A percentile compares a stretch with the other conserved stretches of the same genome.
Conservation (phyloP, 2,113 vertebrate species). For the Elanoides forficatus region DNA sequence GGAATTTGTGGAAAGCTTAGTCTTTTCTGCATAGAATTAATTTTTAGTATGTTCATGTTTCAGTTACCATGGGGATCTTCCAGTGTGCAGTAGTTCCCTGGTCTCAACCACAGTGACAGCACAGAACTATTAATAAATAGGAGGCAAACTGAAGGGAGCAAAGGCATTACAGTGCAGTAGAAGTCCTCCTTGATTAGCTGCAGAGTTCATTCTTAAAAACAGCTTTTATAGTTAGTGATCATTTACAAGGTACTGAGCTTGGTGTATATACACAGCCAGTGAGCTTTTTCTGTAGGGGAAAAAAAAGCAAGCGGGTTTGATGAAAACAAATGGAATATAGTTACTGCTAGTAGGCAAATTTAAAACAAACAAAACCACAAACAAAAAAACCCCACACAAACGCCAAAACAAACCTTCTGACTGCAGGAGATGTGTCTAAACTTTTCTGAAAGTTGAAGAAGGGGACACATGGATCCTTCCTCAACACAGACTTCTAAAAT, state of each 20-base stretch:
- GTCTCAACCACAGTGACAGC: not conserved
- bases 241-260: not conserved
- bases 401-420: not conserved
- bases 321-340: not conserved
- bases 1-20: not conserved
- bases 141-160: not conserved
- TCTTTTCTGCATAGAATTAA: not conserved
- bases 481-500: not conserved
- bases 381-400: not conserved
- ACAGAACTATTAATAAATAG: not conserved
- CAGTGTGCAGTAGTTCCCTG: not conserved
- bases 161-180: not conserved
- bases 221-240: not conserved
- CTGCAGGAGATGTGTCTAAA: not conserved
- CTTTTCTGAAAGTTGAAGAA: not conserved
- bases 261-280: not conserved
- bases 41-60: not conserved
- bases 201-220: not conserved
- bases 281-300: not conserved
- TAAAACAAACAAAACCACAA: not conserved
- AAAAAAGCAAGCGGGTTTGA: not conserved
- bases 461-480: not conserved
- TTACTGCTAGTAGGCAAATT: not conserved
- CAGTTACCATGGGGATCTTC: not conserved
- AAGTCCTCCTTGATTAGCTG: not conserved